Evolutionary conservation across 2,888 invertebrate genomes (phyloP), one percentile per base, ranked within the genome.

Genomic region (Quadroppia sp.): DNA sequence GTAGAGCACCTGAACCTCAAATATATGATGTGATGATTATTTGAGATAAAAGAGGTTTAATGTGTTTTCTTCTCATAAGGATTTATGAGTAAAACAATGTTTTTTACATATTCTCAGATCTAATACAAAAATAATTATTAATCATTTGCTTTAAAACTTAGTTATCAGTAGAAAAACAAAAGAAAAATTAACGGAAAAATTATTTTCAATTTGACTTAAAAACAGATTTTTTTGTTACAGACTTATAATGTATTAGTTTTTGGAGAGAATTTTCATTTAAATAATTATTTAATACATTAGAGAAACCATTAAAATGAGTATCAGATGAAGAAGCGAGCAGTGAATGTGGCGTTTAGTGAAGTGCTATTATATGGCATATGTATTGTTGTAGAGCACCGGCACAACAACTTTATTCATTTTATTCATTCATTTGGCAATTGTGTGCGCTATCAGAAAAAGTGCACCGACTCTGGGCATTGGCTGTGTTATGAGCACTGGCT

Each of bases 1-100:
- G 13, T n/a, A 53, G 53, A 53, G n/a, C 53, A 53, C 53, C 53
- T 53, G 53, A 23, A 25, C 23, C 20, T 7, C n/a, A 17, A 28
- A 61, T 61, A 30, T 53, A 61, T 61, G 59, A 61, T 61, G 59
- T 61, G 59, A 61, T 61, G 59, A 61, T 61, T 61, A 61, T 61
- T 30, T 17, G 11, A 61, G 59, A 61, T 61, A 61, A 61, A n/a
- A 61, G 28, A 32, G 59, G 25, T 20, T 23, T 53, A 53, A 53
- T 53, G 53, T 53, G 23, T 23, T 25, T 53, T 53, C 23, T 23
- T 11, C 25, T 6, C 25, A 25, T 7, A 36, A 36, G 9, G n/a
- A n/a, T n/a, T n/a, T n/a, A n/a, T n/a, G n/a, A n/a, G n/a, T n/a
- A n/a, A n/a, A n/a, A n/a, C n/a, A n/a, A n/a, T n/a, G n/a, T n/a